Evolutionary conservation across 2,888 invertebrate species (phyloP).

Genomic region (Aelia acuminata): DNA sequence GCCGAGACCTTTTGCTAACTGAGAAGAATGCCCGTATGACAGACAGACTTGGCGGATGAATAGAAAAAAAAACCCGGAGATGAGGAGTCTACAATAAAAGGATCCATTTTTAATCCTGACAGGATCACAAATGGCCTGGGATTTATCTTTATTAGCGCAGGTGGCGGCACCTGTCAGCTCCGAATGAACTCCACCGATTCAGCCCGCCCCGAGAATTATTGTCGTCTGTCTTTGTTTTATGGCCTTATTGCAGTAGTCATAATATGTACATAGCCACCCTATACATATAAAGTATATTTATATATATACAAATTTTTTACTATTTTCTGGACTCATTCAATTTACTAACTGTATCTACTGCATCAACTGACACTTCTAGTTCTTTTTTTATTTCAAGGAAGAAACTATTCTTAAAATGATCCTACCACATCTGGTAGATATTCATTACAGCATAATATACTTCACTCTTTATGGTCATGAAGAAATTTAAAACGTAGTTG

Average conservation of each 20-base stretch:
- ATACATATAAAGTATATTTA: no score
- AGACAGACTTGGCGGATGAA: conserved; percentile 31
- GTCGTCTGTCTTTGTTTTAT: conserved; percentile 18
- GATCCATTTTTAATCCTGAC: conserved; percentile 37
- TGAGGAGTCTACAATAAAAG: conserved; percentile 38
- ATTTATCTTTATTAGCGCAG: conserved; percentile 45
- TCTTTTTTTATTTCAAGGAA: no score
- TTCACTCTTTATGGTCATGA: no score
- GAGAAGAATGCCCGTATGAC: conserved; percentile 23
- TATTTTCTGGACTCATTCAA: no score
- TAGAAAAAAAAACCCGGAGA: conserved; percentile 7
- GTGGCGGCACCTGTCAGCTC: conserved; percentile 3
- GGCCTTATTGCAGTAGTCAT: not conserved
- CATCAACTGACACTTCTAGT: no score
- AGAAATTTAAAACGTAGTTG: no score
- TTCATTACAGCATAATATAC: no score
- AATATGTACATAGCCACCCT: no score
- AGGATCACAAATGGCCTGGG: conserved; percentile 13
- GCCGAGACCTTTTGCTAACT: conserved; percentile 6
- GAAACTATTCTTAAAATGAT: no score
- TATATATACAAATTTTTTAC: no score
- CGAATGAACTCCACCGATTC: not conserved
- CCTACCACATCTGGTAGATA: no score
- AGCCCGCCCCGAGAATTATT: not conserved
- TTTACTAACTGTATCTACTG: no score